Evolutionary conservation across 2,113 vertebrate species (phyloP), one percentile per base, ranked within the genome.

Genomic region (Aplodontia rufa): DNA sequence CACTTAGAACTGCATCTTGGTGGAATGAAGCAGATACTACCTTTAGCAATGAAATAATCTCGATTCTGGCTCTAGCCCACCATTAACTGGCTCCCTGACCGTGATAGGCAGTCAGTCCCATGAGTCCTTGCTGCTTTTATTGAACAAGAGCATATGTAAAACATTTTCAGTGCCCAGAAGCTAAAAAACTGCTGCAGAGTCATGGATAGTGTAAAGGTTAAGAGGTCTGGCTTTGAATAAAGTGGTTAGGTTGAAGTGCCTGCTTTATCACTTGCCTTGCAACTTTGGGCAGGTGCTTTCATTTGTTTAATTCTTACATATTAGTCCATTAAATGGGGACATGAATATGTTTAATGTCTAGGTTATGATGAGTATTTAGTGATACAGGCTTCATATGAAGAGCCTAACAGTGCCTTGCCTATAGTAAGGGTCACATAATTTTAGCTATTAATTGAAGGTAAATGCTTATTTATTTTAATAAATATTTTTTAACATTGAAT

Each of bases 361-460:
- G 8, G 17, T 66, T 64, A 1, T 86, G 51, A 30, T 16, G 35
- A 69, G 6, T 85, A 37, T 88, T 79, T 68, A 86, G 26, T 86
- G 49, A 69, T 47, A 2, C 22, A 28, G 47, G n/a, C 64, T 68
- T 74, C 6, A 53, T 60, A 69, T 24, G 10, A 93, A 82, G n/a
- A 60, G 75, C n/a, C 22, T 53, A 62, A 47, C 37, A 71, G 35
- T 76, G 81, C 58, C 64, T 84, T 83, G 53, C 26, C 74, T 87
- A 20, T 87, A 47, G 9, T 37, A 74, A 74, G 40, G 13, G 1
- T 45, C n/a, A 30, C 11, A 30, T 92, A 37, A 64, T 42, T 80
- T 87, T 94, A 92, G 9, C 13, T 74, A 22, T 68, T 95, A 80
- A 66, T 81, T 89, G 76, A 92, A 90, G 51, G 53, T 76, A 76